Conservation (phyloP, 2,888 invertebrate genomes). For the Lithosia quadra region DNA sequence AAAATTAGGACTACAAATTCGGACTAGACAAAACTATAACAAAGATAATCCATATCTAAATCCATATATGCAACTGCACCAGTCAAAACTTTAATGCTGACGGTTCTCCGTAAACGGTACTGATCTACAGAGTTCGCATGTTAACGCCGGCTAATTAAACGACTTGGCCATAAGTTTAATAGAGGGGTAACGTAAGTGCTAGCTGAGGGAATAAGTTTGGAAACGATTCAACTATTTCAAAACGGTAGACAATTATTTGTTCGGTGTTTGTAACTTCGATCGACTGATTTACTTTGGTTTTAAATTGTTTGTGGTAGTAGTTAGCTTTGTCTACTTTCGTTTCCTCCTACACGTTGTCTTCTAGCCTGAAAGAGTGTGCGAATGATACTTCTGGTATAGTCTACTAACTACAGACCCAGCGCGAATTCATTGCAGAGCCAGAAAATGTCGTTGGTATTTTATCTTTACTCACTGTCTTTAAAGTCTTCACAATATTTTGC, state of each 20-base stretch:
- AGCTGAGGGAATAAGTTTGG: conserved; percentile 21
- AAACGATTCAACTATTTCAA: conserved; percentile 27
- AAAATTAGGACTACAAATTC: neutral
- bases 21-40: neutral
- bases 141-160: conserved; percentile 37
- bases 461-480: too few species aligned
- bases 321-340: too few species aligned
- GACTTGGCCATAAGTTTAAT: conserved; percentile 33
- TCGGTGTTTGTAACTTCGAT: conserved; percentile 18
- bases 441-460: too few species aligned
- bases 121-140: conserved; percentile 30
- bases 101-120: conserved; percentile 1
- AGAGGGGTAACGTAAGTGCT: conserved; percentile 30
- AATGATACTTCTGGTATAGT: too few species aligned
- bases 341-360: too few species aligned
- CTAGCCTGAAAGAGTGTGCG: too few species aligned
- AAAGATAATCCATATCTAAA: neutral
- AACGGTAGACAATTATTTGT: conserved; percentile 31
- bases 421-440: too few species aligned
- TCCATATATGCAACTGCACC: neutral
- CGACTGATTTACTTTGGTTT: neutral
- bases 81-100: conserved; percentile 3
- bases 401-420: too few species aligned
- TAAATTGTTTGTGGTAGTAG: neutral
- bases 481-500: neutral